Evolutionary conservation across 2,888 invertebrate genomes (phyloP), one percentile per base, ranked within the genome.

Genomic region (Sphaerophoria taeniata): DNA sequence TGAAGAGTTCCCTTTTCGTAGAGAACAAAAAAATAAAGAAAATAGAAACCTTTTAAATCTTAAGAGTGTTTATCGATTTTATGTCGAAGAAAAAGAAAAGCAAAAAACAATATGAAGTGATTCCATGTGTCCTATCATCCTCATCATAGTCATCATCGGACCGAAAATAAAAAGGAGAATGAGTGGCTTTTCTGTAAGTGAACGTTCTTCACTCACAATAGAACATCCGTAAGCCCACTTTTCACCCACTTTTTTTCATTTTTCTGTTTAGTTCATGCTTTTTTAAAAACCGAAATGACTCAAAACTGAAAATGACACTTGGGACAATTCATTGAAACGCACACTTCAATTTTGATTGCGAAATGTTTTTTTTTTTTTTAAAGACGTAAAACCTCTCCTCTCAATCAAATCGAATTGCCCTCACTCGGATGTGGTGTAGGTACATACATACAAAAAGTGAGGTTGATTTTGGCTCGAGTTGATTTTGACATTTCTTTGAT

Each of bases 11-110:
- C 36, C 39, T 67, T 53, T 70, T 73, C 49, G n/a, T n/a, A 83
- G n/a, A 67, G 53, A 58, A 7, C 56, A 11, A 24, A 60, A 11
- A 43, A 31, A 6, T 16, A 33, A 55, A 56, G 14, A 56, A 56
- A 12, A 34, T 7, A 56, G 36, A 56, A 60, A 60, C 60, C 60
- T 53, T 67, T 70, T 53, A 67, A 36, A 6, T 6, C 34, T 11
- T 36, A 39, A 39, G 16, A 67, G 24, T 36, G 33, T 55, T 43
- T 53, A 83, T 83, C 78, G 83, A 83, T 83, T 83, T 83, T 65
- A 49, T 70, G 71, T 76, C 81, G 36, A 49, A n/a, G n/a, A n/a
- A n/a, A n/a, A n/a, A n/a, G n/a, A n/a, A n/a, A n/a, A n/a, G n/a
- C n/a, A n/a, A n/a, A n/a, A n/a, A n/a, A n/a, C n/a, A n/a, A n/a